Conservation (phyloP, 2,888 invertebrate genomes). For the Nemapogon koenigi region DNA sequence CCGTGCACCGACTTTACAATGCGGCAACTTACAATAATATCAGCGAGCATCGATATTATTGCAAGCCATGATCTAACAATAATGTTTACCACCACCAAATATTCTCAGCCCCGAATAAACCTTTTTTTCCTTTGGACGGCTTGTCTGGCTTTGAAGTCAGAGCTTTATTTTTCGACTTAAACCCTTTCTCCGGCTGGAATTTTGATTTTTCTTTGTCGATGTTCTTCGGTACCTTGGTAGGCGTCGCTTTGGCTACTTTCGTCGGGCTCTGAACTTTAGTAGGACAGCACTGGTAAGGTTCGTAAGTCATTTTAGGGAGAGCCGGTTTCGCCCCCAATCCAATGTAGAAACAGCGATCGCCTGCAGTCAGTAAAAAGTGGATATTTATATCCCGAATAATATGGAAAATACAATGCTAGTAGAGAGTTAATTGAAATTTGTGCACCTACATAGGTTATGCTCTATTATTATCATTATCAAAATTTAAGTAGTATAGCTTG, state of each 20-base stretch:
- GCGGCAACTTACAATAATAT: constrained; percentile 32
- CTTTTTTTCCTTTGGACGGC: constrained; percentile 73
- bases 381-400: constrained; percentile 69
- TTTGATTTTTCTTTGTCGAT: constrained; percentile 48
- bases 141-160: constrained; percentile 61
- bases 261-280: constrained; percentile 80
- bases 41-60: constrained; percentile 26
- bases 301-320: constrained; percentile 79
- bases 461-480: constrained; percentile 51
- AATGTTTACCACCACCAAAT: constrained; percentile 78
- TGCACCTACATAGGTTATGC: constrained; percentile 45
- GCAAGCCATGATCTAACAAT: constrained; percentile 33
- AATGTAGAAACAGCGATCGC: constrained; percentile 97
- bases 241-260: constrained; percentile 80
- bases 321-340: constrained; percentile 88
- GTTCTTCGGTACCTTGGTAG: constrained; percentile 66
- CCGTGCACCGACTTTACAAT: constrained; percentile 30
- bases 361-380: constrained; percentile 91
- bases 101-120: constrained; percentile 87
- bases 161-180: constrained; percentile 57
- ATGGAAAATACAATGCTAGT: constrained; percentile 45
- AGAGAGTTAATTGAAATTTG: constrained; percentile 53
- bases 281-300: constrained; percentile 93
- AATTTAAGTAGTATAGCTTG: constrained; percentile 55
- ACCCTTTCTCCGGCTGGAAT: constrained; percentile 32